Base-by-base conservation (phyloP, 2,113 vertebrate genomes). In the Delphinapterus leucas region DNA sequence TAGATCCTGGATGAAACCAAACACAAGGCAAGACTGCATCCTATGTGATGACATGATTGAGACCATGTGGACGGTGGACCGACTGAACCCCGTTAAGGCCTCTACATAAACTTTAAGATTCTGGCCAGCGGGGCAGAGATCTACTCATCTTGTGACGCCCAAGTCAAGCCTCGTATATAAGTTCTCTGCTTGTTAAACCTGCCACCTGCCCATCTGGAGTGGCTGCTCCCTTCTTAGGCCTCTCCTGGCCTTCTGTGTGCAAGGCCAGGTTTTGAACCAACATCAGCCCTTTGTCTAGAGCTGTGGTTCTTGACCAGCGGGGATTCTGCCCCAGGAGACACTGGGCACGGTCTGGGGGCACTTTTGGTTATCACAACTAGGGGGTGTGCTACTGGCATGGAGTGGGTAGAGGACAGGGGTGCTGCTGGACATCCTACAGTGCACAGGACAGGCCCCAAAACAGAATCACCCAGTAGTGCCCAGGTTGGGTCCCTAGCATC, bases 401-500 rank as follows among this genome's bases (percentile, higher is more conserved):
- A 7, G n/a, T 1, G 15, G 33, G 8, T 0, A 1, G 36, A 41
- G 58, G 58, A n/a, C 47, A 26, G 33, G 63, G 81, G 0, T 18
- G 21, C 38, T 68, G 44, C 12, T 6, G 17, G 38, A 15, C 2
- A 2, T 4, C 55, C 61, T 14, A 1, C 7, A 4, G 21, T 0
- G 4, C 33, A 14, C 1, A 21, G 79, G 31, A 31, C 0, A 1
- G 26, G 25, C 67, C 61, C 31, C 4, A 33, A 2, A 36, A 8
- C 7, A 20, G 26, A 26, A 2, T 12, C 2, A 15, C 4, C 47
- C 20, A 14, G 2, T 0, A 21, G 8, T 0, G 0, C 49, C 25
- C 28, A 2, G 25, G 53, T 3, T 0, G 23, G 90, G 6, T 81
- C 8, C 41, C 26, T 44, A 76, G 73, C 41, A 18, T 47, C 73